A percentile compares a stretch with the other conserved stretches of the same genome.
phyloP scores from a whole-genome alignment of 2,113 vertebrate species.

The Suricata suricatta region DNA sequence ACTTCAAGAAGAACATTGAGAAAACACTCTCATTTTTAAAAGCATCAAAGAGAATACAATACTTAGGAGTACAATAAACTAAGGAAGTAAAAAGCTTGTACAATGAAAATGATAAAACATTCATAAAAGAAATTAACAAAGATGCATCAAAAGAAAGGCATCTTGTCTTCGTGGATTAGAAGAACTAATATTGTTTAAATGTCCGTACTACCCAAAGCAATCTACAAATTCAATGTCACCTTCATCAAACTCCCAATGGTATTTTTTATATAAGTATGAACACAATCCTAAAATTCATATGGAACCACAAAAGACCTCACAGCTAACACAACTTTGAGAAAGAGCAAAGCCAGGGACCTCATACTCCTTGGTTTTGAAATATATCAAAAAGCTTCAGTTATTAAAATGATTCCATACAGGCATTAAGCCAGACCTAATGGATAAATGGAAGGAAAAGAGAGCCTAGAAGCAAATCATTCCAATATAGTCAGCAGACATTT shows the following conservation, averaged over 20 bases:
- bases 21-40: neutral
- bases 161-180: neutral
- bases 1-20: neutral
- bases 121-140: neutral
- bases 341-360: neutral
- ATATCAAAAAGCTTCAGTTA: neutral
- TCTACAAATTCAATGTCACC: neutral
- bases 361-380: neutral
- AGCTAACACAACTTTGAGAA: neutral
- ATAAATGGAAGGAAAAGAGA: neutral
- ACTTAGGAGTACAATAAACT: neutral
- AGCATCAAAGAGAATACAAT: neutral
- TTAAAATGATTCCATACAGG: neutral
- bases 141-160: neutral
- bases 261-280: neutral
- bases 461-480: neutral
- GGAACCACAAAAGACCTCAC: neutral
- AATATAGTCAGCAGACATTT: neutral
- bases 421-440: neutral
- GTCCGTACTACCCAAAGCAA: neutral
- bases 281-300: neutral
- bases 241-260: neutral
- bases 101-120: neutral
- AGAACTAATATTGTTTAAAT: neutral
- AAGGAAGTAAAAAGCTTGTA: neutral